A percentile compares a stretch with the other conserved stretches of the same genome.
These are phyloP conservation scores for Crypturellus undulatus DNA, from an alignment of 2,113 vertebrate genomes.

Conservation along the genomic window DNA sequence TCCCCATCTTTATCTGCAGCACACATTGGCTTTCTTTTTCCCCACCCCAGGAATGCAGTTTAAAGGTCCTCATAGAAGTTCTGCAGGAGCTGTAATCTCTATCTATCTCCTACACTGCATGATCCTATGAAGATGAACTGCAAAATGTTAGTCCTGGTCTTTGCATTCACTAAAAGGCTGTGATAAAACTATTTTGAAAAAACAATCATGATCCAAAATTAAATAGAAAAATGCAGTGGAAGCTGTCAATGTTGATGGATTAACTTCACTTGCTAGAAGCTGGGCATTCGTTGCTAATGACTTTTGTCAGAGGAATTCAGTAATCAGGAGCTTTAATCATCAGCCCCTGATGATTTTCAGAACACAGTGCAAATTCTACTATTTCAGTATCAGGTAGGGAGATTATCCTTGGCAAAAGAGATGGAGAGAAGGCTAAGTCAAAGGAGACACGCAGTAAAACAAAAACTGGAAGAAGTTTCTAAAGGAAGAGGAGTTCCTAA, in stretches of 20 bases:
- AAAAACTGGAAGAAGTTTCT: not conserved
- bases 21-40: not conserved
- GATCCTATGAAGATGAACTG: not conserved
- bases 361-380: not conserved
- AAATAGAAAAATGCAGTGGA: not conserved
- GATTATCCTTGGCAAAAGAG: not conserved
- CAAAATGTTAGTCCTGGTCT: not conserved
- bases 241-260: not conserved
- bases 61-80: not conserved
- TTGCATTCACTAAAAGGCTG: not conserved
- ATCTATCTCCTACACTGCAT: not conserved
- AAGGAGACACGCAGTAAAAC: not conserved
- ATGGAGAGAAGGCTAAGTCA: not conserved
- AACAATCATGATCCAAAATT: not conserved
- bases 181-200: not conserved
- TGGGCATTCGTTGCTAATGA: not conserved
- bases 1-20: not conserved
- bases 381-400: not conserved
- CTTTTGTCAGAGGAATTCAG: not conserved
- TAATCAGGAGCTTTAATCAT: slow-evolving; percentile 8
- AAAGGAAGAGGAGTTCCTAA: not conserved
- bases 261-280: not conserved
- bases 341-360: not conserved
- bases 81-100: not conserved
- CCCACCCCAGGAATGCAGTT: not conserved